Conservation (phyloP, 2,113 vertebrate genomes). For the Marmota flaviventris region DNA sequence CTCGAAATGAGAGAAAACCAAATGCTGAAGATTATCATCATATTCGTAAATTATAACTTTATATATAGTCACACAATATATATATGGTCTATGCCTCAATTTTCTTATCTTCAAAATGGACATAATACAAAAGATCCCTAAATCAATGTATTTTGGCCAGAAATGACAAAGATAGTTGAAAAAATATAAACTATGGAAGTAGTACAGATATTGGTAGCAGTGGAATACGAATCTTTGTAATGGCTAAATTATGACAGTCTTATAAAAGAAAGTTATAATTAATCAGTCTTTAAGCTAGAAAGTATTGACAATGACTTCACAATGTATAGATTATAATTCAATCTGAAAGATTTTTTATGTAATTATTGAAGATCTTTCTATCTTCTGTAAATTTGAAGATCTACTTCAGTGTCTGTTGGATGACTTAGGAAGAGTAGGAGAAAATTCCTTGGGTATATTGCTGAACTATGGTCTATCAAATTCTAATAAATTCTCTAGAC, state of each 20-base stretch:
- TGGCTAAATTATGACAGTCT: neutral
- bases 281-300: neutral
- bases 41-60: neutral
- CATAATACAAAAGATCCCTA: neutral
- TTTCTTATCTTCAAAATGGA: neutral
- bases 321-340: neutral
- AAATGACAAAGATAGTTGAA: neutral
- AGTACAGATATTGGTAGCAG: neutral
- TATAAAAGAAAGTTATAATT: neutral
- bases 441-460: neutral
- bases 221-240: neutral
- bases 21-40: neutral
- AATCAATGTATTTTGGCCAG: neutral
- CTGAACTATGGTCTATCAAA: neutral
- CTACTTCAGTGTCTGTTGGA: neutral
- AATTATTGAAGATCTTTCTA: neutral
- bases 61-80: neutral
- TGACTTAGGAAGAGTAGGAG: neutral
- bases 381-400: neutral
- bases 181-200: neutral
- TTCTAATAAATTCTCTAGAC: neutral
- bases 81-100: neutral
- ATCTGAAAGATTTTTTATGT: neutral
- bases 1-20: conserved; percentile 26
- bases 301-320: neutral